These are phyloP conservation scores for Calcarius lapponicus DNA, from an alignment of 2,797 vertebrate species.

Conservation along the genomic window DNA sequence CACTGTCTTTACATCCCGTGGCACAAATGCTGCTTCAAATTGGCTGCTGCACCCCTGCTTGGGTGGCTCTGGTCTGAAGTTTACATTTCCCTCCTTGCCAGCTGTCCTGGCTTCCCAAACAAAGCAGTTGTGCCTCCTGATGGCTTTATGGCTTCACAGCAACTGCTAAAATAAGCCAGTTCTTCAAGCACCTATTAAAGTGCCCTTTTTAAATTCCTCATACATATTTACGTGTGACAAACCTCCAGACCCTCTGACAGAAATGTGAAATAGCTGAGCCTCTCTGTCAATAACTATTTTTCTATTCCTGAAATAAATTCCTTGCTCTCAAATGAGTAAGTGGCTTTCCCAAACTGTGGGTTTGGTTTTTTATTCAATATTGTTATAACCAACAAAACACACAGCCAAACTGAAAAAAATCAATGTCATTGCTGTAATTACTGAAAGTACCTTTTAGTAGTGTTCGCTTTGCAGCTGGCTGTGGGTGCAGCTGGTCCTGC, in stretches of 20 bases:
- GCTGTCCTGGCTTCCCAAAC: background rate
- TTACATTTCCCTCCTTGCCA: background rate
- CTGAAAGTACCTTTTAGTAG: background rate
- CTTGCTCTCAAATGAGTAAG: background rate
- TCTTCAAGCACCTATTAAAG: background rate
- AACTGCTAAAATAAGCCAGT: background rate
- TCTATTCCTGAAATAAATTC: background rate
- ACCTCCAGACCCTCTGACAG: background rate
- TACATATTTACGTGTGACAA: background rate
- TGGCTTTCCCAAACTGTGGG: background rate
- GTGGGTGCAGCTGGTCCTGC: background rate
- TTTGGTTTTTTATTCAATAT: background rate
- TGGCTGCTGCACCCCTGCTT: background rate
- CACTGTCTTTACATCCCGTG: accelerated
- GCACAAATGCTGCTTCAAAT: background rate
- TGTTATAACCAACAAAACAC: background rate
- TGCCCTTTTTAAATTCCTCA: background rate
- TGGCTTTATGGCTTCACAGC: background rate
- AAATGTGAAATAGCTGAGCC: background rate
- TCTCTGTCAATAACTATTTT: background rate
- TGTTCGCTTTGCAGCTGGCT: accelerated
- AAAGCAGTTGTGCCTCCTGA: background rate
- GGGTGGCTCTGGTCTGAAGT: background rate
- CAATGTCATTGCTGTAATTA: background rate
- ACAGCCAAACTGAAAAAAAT: background rate